phyloP scores from a whole-genome alignment of 2,113 vertebrate species.

The Passerina amoena region DNA sequence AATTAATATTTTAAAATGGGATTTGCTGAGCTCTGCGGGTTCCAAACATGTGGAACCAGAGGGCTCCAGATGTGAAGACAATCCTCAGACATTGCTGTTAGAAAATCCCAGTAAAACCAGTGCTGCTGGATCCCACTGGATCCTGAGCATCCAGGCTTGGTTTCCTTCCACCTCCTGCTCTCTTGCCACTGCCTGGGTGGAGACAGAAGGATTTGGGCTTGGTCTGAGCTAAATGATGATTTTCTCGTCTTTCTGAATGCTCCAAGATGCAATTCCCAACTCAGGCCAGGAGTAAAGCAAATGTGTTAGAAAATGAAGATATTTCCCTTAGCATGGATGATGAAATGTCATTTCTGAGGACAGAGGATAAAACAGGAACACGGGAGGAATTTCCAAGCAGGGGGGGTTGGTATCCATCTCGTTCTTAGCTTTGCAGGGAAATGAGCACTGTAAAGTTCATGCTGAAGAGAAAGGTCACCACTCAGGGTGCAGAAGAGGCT shows the following conservation, averaged over 20 bases:
- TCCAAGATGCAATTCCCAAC: neutral
- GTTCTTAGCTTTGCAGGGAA: neutral
- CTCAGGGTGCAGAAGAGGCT: neutral
- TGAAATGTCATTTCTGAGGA: neutral
- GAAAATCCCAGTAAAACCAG: neutral
- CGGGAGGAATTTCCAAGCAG: neutral
- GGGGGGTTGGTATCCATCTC: neutral
- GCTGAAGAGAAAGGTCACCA: neutral
- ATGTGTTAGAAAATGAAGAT: neutral
- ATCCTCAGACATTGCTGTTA: neutral
- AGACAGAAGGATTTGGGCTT: neutral
- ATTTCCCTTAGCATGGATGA: neutral
- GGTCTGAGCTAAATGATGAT: neutral
- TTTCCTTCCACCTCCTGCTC: neutral
- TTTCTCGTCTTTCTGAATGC: neutral
- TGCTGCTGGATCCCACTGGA: fast-evolving
- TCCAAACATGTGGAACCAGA: fast-evolving
- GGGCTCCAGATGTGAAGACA: neutral
- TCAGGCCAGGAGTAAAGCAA: neutral
- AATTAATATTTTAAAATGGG: neutral
- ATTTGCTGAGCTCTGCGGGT: neutral
- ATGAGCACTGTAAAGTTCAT: neutral
- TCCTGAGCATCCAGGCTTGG: neutral
- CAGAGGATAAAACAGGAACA: neutral
- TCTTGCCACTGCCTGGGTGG: neutral